phyloP scores from a whole-genome alignment of 2,797 vertebrate species.

The Pitangus sulphuratus region DNA sequence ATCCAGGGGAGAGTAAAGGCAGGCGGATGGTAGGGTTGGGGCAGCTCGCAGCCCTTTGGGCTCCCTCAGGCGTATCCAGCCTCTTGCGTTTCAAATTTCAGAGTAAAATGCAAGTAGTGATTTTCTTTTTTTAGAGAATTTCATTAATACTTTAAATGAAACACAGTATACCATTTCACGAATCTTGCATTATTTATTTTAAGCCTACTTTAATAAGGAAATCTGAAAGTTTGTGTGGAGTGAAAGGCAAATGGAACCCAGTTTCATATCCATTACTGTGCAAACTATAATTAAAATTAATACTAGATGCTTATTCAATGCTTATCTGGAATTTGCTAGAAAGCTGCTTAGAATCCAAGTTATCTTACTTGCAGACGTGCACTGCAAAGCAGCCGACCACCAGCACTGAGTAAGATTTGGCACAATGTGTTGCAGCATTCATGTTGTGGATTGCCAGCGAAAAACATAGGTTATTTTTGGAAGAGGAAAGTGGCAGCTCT shows the following conservation, averaged over 20 bases:
- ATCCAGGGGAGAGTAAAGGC: not conserved
- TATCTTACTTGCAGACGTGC: not conserved
- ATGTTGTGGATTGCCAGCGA: not conserved
- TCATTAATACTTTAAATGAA: conserved; percentile 77
- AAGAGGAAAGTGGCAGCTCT: not conserved
- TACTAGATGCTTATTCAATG: not conserved
- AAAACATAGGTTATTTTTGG: not conserved
- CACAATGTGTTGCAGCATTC: not conserved
- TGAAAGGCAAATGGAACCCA: not conserved
- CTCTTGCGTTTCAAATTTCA: conserved; percentile 23
- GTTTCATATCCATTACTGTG: conserved; percentile 13
- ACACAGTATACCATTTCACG: conserved; percentile 40
- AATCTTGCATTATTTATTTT: conserved; percentile 76
- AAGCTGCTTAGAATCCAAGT: not conserved
- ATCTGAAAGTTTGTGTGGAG: not conserved
- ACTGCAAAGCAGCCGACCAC: rapidly evolving
- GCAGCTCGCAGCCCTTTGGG: not conserved
- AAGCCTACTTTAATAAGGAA: conserved; percentile 67
- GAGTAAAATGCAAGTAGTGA: conserved; percentile 40
- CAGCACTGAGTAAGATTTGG: not conserved
- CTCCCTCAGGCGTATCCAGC: not conserved
- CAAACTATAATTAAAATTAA: not conserved
- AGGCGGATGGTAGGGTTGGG: not conserved
- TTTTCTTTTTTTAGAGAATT: conserved; percentile 61
- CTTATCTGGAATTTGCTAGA: not conserved